Conservation (phyloP, 2,113 vertebrate genomes). For the western clawed frog (Xenopus tropicalis) region DNA sequence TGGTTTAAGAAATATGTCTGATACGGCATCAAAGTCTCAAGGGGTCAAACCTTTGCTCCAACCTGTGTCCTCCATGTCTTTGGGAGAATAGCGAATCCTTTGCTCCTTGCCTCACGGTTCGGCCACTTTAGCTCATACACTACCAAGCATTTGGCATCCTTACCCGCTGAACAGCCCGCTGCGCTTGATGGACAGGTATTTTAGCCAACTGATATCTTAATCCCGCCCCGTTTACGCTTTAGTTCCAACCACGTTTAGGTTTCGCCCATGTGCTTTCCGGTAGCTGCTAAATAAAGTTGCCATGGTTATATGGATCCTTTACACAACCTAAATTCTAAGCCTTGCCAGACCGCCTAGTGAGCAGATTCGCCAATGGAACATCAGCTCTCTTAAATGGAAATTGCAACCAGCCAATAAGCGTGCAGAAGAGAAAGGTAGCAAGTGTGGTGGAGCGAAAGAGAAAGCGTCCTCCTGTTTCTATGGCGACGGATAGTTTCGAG, state of each 20-base stretch:
- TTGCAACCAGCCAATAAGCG: neutral
- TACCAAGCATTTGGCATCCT: neutral
- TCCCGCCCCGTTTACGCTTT: neutral
- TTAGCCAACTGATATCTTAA: constrained; percentile 3
- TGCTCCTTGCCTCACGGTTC: neutral
- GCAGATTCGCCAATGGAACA: neutral
- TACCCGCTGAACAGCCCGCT: constrained; percentile 35
- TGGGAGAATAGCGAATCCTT: neutral
- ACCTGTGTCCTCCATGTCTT: neutral
- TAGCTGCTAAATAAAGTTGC: neutral
- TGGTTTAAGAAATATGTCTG: too few relatives aligned
- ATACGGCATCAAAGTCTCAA: too few relatives aligned
- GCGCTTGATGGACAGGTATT: neutral
- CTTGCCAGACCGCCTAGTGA: neutral
- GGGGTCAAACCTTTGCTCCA: constrained; percentile 13
- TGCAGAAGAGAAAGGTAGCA: neutral
- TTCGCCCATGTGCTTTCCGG: neutral
- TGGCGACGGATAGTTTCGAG: neutral
- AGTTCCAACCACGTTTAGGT: neutral
- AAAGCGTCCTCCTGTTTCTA: constrained; percentile 18
- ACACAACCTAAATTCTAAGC: neutral
- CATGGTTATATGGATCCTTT: constrained; percentile 14
- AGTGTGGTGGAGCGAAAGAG: neutral
- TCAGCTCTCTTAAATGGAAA: neutral
- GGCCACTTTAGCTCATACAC: too few relatives aligned